Base-by-base conservation (phyloP, 2,888 invertebrate species). In the Sinopyrophorus schimmeli region DNA sequence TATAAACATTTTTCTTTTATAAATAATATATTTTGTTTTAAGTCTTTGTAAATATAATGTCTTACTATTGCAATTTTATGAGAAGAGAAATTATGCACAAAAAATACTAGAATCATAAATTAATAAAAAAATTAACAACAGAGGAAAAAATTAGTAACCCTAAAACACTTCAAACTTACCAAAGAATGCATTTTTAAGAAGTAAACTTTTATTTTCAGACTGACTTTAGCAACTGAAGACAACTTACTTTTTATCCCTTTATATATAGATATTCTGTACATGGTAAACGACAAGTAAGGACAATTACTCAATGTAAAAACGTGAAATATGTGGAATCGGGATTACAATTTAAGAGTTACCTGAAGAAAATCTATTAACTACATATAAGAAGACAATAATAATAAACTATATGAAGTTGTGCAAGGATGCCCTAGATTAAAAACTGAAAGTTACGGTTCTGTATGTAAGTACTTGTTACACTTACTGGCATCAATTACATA, bases 381-480 rank as follows among this genome's bases (percentile, higher is more conserved):
- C 41, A 23, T 47, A 24, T 47, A 47, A 34, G 17, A 35, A 41
- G 28, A 26, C 41, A 41, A 34, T 41, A 48, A 48, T 41, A 37
- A 42, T 48, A 48, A 49, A 43, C 11, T 43, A 39, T 32, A 23
- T 28, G 18, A 37, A 43, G 16, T 43, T 49, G 37, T 49, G 49
- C 43, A 49, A 49, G 35, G 30, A 43, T 26, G 38, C 14, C 49
- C 49, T 43, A 49, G 43, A 42, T 49, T 39, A 42, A 26, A 30
- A 43, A 43, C 40, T 15, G 35, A 41, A 30, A 41, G 35, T 24
- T 20, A 9, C 7, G 16, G 18, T 20, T n/a, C 11, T 31, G 16
- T n/a, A 17, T 10, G 17, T 31, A 10, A 17, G 14, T n/a, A n/a
- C n/a, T n/a, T n/a, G n/a, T n/a, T n/a, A n/a, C n/a, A n/a, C n/a